A percentile compares a stretch with the other conserved stretches of the same genome.
Conservation (phyloP, 1,140 invertebrate genomes). For the Dinothrombium tinctorium region DNA sequence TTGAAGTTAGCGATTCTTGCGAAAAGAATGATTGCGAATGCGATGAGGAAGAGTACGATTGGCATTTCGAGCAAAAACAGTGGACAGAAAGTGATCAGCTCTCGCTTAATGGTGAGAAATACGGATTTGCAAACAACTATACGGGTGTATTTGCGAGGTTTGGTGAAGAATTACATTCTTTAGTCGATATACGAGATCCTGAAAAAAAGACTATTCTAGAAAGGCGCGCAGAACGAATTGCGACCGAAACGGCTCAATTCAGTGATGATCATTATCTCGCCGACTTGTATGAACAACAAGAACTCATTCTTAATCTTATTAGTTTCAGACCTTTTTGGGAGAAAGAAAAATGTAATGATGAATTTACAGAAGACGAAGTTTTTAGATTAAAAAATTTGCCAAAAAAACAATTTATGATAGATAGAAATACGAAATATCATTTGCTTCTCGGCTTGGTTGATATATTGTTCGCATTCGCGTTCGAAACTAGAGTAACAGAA, state of each 20-base stretch:
- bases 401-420: constrained; percentile 45
- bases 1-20: not conserved
- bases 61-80: constrained; percentile 20
- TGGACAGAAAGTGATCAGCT: constrained; percentile 13
- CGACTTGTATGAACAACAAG: constrained; percentile 26
- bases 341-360: not conserved
- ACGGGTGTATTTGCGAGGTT: constrained; percentile 8
- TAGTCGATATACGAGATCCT: constrained; percentile 34
- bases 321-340: not conserved
- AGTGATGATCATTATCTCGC: constrained; percentile 56
- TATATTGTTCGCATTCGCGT: constrained; percentile 55
- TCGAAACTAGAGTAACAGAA: constrained; percentile 46
- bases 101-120: constrained; percentile 12
- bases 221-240: constrained; percentile 28
- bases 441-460: constrained; percentile 46
- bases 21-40: constrained; percentile 17
- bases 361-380: constrained; percentile 29
- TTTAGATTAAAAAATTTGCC: constrained; percentile 44
- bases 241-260: constrained; percentile 41
- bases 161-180: constrained; percentile 24
- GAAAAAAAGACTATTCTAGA: constrained; percentile 32
- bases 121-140: constrained; percentile 21
- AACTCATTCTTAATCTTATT: constrained; percentile 8
- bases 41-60: constrained; percentile 20
- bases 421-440: constrained; percentile 29